phyloP scores from a whole-genome alignment of 2,888 invertebrate species.

The Latrodectus elegans region DNA sequence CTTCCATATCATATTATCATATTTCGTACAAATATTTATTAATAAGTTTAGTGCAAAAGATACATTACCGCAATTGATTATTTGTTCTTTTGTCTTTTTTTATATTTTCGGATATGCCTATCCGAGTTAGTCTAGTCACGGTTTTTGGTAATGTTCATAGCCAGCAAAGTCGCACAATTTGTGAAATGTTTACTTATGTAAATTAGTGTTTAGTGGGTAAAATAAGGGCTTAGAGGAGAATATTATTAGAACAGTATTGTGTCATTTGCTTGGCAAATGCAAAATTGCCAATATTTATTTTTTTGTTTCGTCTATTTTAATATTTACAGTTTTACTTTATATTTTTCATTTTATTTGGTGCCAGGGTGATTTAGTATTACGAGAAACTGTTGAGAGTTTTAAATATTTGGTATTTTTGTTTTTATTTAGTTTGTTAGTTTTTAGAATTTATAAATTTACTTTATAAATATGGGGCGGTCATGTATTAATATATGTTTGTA shows the following conservation, averaged over 20 bases:
- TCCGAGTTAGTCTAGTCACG: slow-evolving; percentile 34
- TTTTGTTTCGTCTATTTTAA: background rate
- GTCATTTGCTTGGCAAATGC: background rate
- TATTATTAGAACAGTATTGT: background rate
- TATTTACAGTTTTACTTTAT: background rate
- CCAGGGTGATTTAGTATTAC: too few species aligned
- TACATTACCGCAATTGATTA: too few species aligned
- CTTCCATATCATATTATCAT: too few species aligned
- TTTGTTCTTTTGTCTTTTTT: background rate
- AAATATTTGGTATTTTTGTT: too few species aligned
- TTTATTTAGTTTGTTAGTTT: too few species aligned
- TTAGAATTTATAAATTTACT: too few species aligned
- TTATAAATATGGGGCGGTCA: too few species aligned
- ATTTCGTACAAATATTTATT: too few species aligned
- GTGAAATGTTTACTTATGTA: slow-evolving; percentile 6
- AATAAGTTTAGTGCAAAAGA: too few species aligned
- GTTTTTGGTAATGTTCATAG: slow-evolving; percentile 30
- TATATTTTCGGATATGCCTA: slow-evolving; percentile 8
- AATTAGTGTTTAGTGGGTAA: slow-evolving; percentile 9
- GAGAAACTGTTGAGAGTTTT: too few species aligned
- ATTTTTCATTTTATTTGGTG: too few species aligned
- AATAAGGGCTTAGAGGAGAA: background rate
- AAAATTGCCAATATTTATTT: background rate
- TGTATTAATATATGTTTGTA: too few species aligned
- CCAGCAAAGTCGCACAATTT: slow-evolving; percentile 50